These are phyloP conservation scores for Labeo rohita DNA, from an alignment of 2,113 vertebrate genomes.

Conservation along the genomic window DNA sequence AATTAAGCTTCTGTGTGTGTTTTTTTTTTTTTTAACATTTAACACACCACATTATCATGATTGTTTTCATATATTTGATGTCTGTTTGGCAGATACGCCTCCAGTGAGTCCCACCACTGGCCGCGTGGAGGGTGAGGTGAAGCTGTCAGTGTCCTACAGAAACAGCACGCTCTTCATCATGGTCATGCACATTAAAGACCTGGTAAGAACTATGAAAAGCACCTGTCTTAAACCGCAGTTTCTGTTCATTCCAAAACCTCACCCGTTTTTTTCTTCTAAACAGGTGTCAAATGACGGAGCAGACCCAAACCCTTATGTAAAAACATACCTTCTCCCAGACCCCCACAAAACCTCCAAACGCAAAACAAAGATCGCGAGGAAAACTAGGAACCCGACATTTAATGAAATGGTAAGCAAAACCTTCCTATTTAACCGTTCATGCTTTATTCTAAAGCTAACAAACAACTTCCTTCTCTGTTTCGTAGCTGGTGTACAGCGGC, in stretches of 20 bases:
- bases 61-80: neutral
- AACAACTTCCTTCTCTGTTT: slow-evolving; percentile 41
- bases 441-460: neutral
- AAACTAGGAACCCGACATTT: slow-evolving; percentile 96
- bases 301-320: slow-evolving; percentile 97
- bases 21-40: neutral
- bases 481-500: slow-evolving; percentile 92
- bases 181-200: slow-evolving; percentile 99
- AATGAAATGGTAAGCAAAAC: slow-evolving; percentile 91
- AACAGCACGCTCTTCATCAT: slow-evolving; percentile 97
- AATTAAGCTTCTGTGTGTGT: too few relatives aligned
- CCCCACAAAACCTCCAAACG: slow-evolving; percentile 94
- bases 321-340: slow-evolving; percentile 97
- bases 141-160: slow-evolving; percentile 94
- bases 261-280: neutral
- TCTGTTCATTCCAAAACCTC: neutral
- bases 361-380: slow-evolving; percentile 96
- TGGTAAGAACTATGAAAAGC: slow-evolving; percentile 74
- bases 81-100: slow-evolving; percentile 66
- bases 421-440: neutral
- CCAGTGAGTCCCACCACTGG: slow-evolving; percentile 86
- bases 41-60: neutral
- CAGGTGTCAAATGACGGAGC: slow-evolving; percentile 94
- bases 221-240: neutral
- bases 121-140: slow-evolving; percentile 94